phyloP scores from a whole-genome alignment of 2,888 invertebrate genomes.

The Platypus cylindrus region DNA sequence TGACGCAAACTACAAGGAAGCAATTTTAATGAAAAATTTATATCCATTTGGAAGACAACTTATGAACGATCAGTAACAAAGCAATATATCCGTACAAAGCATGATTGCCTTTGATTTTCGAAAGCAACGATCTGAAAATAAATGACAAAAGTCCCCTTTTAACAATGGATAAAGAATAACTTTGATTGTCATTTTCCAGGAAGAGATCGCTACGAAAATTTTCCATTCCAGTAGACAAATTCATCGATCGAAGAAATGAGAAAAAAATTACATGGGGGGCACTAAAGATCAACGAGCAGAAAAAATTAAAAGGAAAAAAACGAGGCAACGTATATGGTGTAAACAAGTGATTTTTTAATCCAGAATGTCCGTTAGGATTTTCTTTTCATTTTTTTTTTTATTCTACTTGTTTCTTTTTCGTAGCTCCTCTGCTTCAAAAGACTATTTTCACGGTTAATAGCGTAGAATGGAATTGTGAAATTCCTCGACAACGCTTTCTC shows the following conservation, averaged over 20 bases:
- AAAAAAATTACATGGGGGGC: too few relatives aligned
- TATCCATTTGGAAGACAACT: too few relatives aligned
- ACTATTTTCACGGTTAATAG: constrained; percentile 4
- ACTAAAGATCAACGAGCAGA: constrained; percentile 5
- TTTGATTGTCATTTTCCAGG: constrained; percentile 4
- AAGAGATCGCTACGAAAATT: constrained; percentile 5
- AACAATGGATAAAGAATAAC: constrained; percentile 4
- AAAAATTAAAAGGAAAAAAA: constrained; percentile 4
- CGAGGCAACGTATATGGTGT: neutral
- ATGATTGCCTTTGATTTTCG: too few relatives aligned
- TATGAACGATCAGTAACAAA: too few relatives aligned
- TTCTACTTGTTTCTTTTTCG: too few relatives aligned
- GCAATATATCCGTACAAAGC: too few relatives aligned
- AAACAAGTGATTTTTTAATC: constrained; percentile 6
- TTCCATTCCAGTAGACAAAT: constrained; percentile 2
- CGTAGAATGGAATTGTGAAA: constrained; percentile 9
- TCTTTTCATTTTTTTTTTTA: too few relatives aligned
- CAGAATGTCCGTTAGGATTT: neutral
- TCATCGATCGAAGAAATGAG: constrained; percentile 1
- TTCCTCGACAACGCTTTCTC: constrained; percentile 22
- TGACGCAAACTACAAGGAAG: too few relatives aligned
- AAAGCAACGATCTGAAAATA: constrained; percentile 4
- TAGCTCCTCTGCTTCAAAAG: too few relatives aligned
- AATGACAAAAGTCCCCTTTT: constrained; percentile 2
- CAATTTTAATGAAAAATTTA: too few relatives aligned